Evolutionary conservation across 2,888 invertebrate genomes (phyloP), one percentile per base, ranked within the genome.

Genomic region (Mythimna lalbum): DNA sequence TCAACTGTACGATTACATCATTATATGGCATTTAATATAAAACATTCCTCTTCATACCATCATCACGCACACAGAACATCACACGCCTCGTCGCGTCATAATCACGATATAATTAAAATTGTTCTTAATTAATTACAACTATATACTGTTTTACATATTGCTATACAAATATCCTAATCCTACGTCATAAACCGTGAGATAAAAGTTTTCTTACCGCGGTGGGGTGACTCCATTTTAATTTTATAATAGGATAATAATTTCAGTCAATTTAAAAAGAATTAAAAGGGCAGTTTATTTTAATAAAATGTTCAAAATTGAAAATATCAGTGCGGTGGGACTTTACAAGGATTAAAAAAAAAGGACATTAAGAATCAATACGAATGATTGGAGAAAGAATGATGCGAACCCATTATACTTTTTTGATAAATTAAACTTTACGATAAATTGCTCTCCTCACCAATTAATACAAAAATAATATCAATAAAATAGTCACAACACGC

Each of bases 1-100:
- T 72, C 71, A 65, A 82, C 69, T 68, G 81, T 74, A 78, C 71
- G 59, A 78, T 73, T 59, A 73, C 27, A 64, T 72, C 39, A 63
- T 68, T 81, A 80, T 83, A 84, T 84, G 85, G 84, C 84, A 84
- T 82, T 79, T 65, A 82, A 63, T 71, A 65, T 62, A 70, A 64
- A 74, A 76, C 69, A 69, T 73, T 53, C 39, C 55, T 10, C 31
- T 52, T 62, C 47, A 63, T 39, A 69, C 57, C 57, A 52, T 59
- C 57, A 52, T 59, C 61, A 57, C 23, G 31, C 67, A 70, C 50
- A 75, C 47, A 66, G n/a, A 31, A 61, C n/a, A 63, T 64, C n/a
- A 31, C 31, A 53, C 31, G 33, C 55, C 12, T 56, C 39, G 36
- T 63, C 68, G 56, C 63, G 23, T 63, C 23, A 57, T 68, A 53